These are phyloP conservation scores for Mormyrus iriodes DNA, from an alignment of 2,113 vertebrate species.

Conservation along the genomic window DNA sequence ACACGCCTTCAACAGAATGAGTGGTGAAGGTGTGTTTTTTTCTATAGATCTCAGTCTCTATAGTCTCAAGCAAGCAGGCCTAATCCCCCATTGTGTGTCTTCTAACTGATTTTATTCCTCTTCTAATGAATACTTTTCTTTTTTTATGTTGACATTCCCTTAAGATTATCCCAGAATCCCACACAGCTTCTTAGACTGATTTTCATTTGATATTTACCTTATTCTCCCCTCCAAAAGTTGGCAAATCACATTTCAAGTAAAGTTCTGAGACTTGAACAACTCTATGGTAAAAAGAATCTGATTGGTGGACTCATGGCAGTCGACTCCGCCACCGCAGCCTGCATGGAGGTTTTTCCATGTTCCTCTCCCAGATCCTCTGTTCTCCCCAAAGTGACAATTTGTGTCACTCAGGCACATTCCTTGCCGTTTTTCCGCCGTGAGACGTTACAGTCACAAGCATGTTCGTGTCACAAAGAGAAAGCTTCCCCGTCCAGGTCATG, in stretches of 20 bases:
- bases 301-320: not conserved
- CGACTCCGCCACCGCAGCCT: not conserved
- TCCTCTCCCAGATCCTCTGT: not conserved
- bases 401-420: not conserved
- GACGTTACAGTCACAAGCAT: not conserved
- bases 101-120: not conserved
- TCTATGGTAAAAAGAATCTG: not conserved
- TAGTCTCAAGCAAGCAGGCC: not conserved
- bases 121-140: not conserved
- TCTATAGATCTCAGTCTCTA: too few species aligned
- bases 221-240: not conserved
- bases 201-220: not conserved
- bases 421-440: not conserved
- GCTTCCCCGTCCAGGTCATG: not conserved
- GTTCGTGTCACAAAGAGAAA: not conserved
- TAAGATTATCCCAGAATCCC: not conserved
- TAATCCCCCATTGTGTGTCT: not conserved
- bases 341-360: not conserved
- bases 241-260: not conserved
- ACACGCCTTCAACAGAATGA: not conserved
- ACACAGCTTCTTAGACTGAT: not conserved
- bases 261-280: not conserved
- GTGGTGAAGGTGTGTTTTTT: not conserved
- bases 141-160: not conserved
- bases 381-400: not conserved